These are phyloP conservation scores for Phrynocephalus vlangalii DNA, from an alignment of 2,797 vertebrate species.

Conservation along the genomic window DNA sequence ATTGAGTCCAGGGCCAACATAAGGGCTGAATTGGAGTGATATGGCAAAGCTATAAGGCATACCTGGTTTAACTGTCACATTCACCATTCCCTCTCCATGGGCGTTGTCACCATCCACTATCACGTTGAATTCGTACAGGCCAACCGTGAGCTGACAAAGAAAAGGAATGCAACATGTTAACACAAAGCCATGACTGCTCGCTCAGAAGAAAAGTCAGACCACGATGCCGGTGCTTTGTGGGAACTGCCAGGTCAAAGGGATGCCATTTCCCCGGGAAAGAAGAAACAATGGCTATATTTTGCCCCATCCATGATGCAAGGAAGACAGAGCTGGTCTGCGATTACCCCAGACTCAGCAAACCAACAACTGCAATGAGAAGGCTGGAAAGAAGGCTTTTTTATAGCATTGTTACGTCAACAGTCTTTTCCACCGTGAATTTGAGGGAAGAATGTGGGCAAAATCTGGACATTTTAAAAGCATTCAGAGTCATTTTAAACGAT, in stretches of 20 bases:
- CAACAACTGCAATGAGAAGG: too few species aligned
- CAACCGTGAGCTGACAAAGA: constrained; percentile 89
- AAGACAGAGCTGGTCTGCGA: too few species aligned
- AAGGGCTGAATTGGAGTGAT: neutral
- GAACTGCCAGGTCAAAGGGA: neutral
- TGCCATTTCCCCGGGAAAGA: neutral
- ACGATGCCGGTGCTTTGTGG: neutral
- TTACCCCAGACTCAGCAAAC: neutral
- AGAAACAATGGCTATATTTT: too few species aligned
- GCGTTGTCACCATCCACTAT: constrained; percentile 86
- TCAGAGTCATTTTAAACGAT: neutral
- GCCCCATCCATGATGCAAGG: neutral
- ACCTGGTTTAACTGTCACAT: constrained; percentile 97
- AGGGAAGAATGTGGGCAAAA: neutral
- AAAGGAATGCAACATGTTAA: constrained; percentile 53
- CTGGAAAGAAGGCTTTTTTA: neutral
- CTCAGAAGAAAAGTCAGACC: constrained; percentile 24
- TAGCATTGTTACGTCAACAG: neutral
- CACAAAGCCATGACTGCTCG: constrained; percentile 18
- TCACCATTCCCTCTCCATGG: constrained; percentile 92
- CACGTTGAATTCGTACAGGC: constrained; percentile 95
- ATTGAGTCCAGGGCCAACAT: neutral
- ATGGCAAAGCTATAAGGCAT: constrained; percentile 47
- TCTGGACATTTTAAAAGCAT: neutral
- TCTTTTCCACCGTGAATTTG: neutral